These are phyloP conservation scores for Cyclura pinguis DNA, from an alignment of 2,797 vertebrate genomes.

Conservation along the genomic window DNA sequence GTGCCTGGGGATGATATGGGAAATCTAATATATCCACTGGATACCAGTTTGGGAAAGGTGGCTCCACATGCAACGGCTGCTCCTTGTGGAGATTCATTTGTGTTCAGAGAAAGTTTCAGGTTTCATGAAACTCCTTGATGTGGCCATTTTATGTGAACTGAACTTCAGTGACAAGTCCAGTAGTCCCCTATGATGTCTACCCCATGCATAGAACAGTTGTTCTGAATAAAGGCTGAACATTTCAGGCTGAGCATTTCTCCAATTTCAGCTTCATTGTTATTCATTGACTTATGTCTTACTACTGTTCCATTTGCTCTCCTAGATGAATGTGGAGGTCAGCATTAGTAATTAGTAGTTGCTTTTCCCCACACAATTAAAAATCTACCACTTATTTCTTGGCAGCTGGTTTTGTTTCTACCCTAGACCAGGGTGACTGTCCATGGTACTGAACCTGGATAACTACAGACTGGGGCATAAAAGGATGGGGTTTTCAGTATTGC, in stretches of 20 bases:
- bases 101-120: neutral
- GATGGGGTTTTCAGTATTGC: neutral
- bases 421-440: constrained; percentile 9
- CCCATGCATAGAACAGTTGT: neutral
- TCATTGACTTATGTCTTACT: neutral
- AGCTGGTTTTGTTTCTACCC: neutral
- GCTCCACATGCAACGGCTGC: neutral
- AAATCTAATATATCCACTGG: no score
- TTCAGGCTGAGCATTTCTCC: neutral
- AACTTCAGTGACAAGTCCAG: neutral
- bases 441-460: constrained; percentile 24
- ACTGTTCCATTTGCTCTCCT: neutral
- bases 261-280: neutral
- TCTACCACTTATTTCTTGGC: neutral
- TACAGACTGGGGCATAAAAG: neutral
- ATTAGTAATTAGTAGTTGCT: neutral
- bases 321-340: neutral
- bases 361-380: neutral
- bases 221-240: neutral
- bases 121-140: neutral
- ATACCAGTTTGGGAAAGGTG: no score
- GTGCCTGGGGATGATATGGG: no score
- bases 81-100: neutral
- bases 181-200: neutral
- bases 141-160: neutral